Evolutionary conservation across 2,797 vertebrate genomes (phyloP).

Genomic region (Rhodeus uyekii): DNA sequence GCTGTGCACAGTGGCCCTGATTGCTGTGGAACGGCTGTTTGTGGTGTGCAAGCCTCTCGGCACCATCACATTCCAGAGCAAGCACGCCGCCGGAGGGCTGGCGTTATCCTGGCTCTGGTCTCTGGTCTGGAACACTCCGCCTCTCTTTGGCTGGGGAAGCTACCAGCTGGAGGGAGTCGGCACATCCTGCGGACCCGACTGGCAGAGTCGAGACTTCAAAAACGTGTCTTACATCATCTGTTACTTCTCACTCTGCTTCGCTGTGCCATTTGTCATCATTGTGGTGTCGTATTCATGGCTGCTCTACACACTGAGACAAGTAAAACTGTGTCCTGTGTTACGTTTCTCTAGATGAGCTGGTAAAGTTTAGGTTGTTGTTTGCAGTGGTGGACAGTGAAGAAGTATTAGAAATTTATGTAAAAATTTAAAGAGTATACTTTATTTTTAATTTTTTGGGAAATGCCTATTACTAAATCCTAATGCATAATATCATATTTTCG

Average conservation of each 20-base stretch:
- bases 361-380: background rate
- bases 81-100: constrained; percentile 75
- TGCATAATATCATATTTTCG: background rate
- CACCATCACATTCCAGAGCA: constrained; percentile 72
- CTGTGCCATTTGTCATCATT: constrained; percentile 73
- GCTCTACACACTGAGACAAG: constrained; percentile 74
- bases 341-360: background rate
- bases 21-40: constrained; percentile 78
- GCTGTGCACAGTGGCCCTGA: constrained; percentile 77
- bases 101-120: constrained; percentile 80
- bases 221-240: constrained; percentile 76
- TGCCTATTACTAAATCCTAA: background rate
- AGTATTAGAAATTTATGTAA: too few relatives aligned
- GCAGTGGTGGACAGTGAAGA: background rate
- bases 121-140: constrained; percentile 80
- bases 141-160: constrained; percentile 80
- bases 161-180: constrained; percentile 77
- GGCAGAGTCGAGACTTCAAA: constrained; percentile 71
- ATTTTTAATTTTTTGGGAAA: background rate
- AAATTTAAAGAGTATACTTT: too few relatives aligned
- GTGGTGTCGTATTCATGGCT: constrained; percentile 71
- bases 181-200: constrained; percentile 79
- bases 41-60: constrained; percentile 79
- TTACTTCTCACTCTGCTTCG: constrained; percentile 78
- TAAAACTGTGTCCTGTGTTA: constrained; percentile 51